Base-by-base conservation (phyloP, 2,113 vertebrate genomes). In the Crotalus horridus region DNA sequence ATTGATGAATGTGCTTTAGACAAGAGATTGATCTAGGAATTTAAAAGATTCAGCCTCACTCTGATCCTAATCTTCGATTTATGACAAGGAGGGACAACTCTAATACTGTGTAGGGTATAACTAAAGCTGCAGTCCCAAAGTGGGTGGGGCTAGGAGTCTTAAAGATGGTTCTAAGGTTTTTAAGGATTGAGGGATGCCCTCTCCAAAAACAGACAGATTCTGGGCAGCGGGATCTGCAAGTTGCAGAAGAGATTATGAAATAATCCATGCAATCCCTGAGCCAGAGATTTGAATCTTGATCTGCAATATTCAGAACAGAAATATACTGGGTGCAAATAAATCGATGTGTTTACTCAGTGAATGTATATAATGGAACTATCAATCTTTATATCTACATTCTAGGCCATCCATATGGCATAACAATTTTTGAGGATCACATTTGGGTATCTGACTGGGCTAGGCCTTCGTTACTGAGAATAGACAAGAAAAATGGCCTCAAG, bases 361-460 rank as follows among this genome's bases (percentile, higher is more conserved):
- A 23, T 61, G 58, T 39, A 48, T 90, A 26, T 26, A 61, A 43
- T 43, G 29, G 54, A 9, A 29, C 33, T 89, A 33, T 59, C 33
- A 39, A 12, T 85, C 85, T 64, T 9, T 7, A 46, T 58, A 33
- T 89, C 33, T 93, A 86, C 81, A 89, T 93, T 96, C 9, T 94
- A 99, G 99, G 98, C 39, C 97, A 94, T 58, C 99, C 99, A 0
- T 99, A 99, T 95, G 97, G 97, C 91, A 94, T 99, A 3, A 97
- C 96, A 0, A 98, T 99, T 90, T 99, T 99, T 96, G 98, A 98
- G 94, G 98, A 99, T 96, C 94, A 97, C 9, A 91, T 99, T 90
- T 99, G 99, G 99, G 94, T 99, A 92, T 98, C 98, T 89, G 98
- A 99, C 59, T 98, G 97, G 98, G 96, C 98, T 90, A 95, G 93